phyloP scores from a whole-genome alignment of 2,113 vertebrate genomes.

The Caloenas nicobarica region DNA sequence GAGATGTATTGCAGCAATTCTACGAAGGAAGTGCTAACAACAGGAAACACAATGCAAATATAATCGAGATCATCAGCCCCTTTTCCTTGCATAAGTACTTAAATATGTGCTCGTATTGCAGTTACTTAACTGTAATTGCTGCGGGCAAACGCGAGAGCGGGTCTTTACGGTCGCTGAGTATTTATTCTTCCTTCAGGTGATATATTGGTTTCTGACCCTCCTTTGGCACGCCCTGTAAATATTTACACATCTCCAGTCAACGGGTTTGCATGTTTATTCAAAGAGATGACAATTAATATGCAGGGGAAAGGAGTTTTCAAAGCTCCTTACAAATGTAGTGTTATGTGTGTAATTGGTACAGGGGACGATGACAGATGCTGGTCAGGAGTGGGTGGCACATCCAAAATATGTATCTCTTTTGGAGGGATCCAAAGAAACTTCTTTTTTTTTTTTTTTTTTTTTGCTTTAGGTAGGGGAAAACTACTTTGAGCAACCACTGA shows the following conservation, averaged over 20 bases:
- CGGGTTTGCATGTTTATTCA: neutral
- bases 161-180: neutral
- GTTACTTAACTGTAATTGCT: conserved; percentile 60
- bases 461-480: neutral
- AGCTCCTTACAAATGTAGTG: neutral
- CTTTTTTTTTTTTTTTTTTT: neutral
- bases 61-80: conserved; percentile 49
- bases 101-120: conserved; percentile 40
- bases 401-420: neutral
- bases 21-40: conserved; percentile 42
- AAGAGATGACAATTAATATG: neutral
- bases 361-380: neutral
- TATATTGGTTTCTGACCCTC: conserved; percentile 34
- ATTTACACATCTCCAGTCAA: conserved; percentile 12
- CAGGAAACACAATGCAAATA: conserved; percentile 65
- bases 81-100: conserved; percentile 47
- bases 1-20: conserved; percentile 53
- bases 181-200: conserved; percentile 44
- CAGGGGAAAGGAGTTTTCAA: neutral
- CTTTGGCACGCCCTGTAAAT: conserved; percentile 25
- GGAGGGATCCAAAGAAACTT: neutral
- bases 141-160: neutral
- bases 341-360: too few species aligned
- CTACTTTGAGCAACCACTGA: accelerated
- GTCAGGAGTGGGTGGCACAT: neutral